Evolutionary conservation across 2,888 invertebrate species (phyloP).

Genomic region (Lasius fuliginosus): DNA sequence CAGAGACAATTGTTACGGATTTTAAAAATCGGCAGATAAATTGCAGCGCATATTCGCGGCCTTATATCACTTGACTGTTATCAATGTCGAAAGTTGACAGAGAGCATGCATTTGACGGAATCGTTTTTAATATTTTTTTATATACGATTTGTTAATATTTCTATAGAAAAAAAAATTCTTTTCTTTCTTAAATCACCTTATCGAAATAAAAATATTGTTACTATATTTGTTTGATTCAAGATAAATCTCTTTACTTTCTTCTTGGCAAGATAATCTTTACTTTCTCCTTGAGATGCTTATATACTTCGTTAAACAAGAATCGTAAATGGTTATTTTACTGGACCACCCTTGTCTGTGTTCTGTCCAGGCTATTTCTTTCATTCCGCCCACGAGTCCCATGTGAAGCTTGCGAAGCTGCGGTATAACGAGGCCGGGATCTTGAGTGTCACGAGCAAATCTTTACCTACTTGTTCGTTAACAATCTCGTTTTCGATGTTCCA

Average conservation of each 20-base stretch:
- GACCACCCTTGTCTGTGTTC: background rate
- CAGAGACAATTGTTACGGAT: slow-evolving; percentile 9
- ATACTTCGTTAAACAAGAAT: slow-evolving; percentile 2
- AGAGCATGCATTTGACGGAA: background rate
- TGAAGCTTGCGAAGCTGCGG: slow-evolving; percentile 65
- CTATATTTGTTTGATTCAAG: background rate
- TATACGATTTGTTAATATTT: background rate
- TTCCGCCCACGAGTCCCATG: slow-evolving; percentile 47
- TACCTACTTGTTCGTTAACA: slow-evolving; percentile 31
- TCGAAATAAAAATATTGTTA: background rate
- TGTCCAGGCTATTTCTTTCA: no score
- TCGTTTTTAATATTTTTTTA: background rate
- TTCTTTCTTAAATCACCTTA: background rate
- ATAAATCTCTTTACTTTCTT: background rate
- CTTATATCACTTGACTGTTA: background rate
- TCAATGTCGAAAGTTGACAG: background rate
- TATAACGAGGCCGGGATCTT: slow-evolving; percentile 70
- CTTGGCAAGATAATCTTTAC: background rate
- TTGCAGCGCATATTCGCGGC: background rate
- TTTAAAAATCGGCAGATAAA: slow-evolving; percentile 14
- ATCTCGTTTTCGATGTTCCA: slow-evolving; percentile 22
- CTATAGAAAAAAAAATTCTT: background rate
- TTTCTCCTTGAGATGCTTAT: background rate
- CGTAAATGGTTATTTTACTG: background rate
- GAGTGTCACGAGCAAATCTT: slow-evolving; percentile 71